Conservation (phyloP, 2,113 vertebrate species). For the Oncorhynchus mykiss region DNA sequence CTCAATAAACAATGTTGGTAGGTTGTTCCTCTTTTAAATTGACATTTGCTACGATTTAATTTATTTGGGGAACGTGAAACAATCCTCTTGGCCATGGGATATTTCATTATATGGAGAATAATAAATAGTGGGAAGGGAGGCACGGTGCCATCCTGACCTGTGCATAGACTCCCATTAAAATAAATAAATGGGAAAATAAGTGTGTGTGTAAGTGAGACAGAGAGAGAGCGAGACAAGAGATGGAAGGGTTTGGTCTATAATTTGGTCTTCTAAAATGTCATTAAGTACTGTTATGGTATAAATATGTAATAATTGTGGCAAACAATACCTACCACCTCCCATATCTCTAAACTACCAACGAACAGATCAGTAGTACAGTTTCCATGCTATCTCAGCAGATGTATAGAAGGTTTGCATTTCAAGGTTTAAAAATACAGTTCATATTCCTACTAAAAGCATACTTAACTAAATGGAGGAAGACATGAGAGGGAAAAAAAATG, state of each 20-base stretch:
- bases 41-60: constrained; percentile 45
- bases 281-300: no score
- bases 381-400: no score
- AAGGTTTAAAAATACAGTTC: no score
- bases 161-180: constrained; percentile 16
- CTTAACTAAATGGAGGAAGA: not conserved
- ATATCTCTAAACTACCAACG: no score
- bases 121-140: constrained; percentile 2
- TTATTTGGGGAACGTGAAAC: constrained; percentile 24
- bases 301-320: no score
- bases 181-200: not conserved
- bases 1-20: constrained; percentile 48
- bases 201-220: not conserved
- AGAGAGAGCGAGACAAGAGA: not conserved
- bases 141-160: constrained; percentile 24
- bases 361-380: no score
- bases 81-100: constrained; percentile 12
- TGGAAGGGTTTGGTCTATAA: not conserved
- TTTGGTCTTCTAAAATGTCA: no score
- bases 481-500: no score
- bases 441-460: no score
- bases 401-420: no score
- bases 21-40: constrained; percentile 37
- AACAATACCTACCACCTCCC: no score
- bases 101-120: constrained; percentile 41